Conservation (phyloP, 2,113 vertebrate species). For the Protobothrops flavoviridis region DNA sequence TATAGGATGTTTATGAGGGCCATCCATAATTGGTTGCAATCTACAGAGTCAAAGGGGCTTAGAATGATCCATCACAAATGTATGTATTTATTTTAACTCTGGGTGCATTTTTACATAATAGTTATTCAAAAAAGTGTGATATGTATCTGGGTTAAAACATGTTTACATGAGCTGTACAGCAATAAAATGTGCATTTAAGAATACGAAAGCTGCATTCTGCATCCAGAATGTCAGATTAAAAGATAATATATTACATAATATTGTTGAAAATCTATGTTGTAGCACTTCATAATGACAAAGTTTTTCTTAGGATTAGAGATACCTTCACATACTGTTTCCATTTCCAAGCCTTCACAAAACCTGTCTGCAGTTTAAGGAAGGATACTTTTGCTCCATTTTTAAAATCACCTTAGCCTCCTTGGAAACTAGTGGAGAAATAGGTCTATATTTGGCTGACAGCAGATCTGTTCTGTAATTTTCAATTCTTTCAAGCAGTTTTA, state of each 20-base stretch:
- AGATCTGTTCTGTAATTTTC: too few relatives aligned
- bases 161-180: not conserved
- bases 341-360: not conserved
- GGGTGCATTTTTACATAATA: accelerated
- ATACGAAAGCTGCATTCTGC: too few relatives aligned
- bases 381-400: not conserved
- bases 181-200: not conserved
- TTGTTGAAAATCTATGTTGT: not conserved
- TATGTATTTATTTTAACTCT: not conserved
- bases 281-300: not conserved
- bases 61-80: constrained; percentile 4
- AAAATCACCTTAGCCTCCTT: not conserved
- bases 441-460: too few relatives aligned
- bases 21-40: not conserved
- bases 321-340: not conserved
- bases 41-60: not conserved
- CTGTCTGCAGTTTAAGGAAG: not conserved
- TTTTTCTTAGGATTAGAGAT: not conserved
- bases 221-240: not conserved
- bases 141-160: not conserved
- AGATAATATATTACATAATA: not conserved
- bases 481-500: too few relatives aligned
- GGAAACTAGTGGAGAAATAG: not conserved
- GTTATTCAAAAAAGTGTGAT: constrained; percentile 17
- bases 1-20: not conserved